phyloP scores from a whole-genome alignment of 2,797 vertebrate species.

The Meda fulgida region DNA sequence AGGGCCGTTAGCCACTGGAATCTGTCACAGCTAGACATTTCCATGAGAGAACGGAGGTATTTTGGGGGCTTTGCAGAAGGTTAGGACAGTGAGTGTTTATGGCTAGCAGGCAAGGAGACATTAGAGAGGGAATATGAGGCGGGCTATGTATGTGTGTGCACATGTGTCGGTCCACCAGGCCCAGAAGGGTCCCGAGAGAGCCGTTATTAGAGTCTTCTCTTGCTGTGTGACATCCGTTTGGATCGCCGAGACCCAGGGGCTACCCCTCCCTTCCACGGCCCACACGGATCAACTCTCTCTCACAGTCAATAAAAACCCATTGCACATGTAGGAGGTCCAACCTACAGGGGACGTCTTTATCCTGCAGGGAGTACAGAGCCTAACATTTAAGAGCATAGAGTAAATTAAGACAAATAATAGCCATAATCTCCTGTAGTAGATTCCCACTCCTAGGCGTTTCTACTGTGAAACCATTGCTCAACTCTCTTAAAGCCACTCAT shows the following conservation, averaged over 20 bases:
- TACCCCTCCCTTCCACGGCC: constrained; percentile 42
- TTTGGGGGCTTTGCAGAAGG: constrained; percentile 54
- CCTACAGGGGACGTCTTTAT: constrained; percentile 53
- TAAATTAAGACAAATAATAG: constrained; percentile 65
- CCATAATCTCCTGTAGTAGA: constrained; percentile 47
- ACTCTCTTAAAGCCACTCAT: constrained; percentile 27
- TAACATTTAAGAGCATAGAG: constrained; percentile 51
- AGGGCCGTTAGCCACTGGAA: constrained; percentile 58
- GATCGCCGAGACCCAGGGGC: constrained; percentile 53
- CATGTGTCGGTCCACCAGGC: constrained; percentile 53
- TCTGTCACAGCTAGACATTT: constrained; percentile 59
- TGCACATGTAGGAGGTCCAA: constrained; percentile 50
- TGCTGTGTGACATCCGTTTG: constrained; percentile 61
- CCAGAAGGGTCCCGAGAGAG: constrained; percentile 57
- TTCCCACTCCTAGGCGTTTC: constrained; percentile 10
- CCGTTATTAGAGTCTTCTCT: constrained; percentile 61
- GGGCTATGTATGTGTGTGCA: constrained; percentile 41
- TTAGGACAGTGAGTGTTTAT: constrained; percentile 60
- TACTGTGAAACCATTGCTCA: constrained; percentile 20
- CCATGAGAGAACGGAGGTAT: constrained; percentile 52
- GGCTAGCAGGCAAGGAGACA: constrained; percentile 60
- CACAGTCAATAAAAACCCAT: constrained; percentile 58
- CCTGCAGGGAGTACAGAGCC: constrained; percentile 54
- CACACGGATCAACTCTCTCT: constrained; percentile 48
- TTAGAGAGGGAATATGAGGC: constrained; percentile 59